Percentiles rank a stretch among this genome's conserved stretches.
phyloP scores from a whole-genome alignment of 2,797 vertebrate species.

The Xiphophorus birchmanni region DNA sequence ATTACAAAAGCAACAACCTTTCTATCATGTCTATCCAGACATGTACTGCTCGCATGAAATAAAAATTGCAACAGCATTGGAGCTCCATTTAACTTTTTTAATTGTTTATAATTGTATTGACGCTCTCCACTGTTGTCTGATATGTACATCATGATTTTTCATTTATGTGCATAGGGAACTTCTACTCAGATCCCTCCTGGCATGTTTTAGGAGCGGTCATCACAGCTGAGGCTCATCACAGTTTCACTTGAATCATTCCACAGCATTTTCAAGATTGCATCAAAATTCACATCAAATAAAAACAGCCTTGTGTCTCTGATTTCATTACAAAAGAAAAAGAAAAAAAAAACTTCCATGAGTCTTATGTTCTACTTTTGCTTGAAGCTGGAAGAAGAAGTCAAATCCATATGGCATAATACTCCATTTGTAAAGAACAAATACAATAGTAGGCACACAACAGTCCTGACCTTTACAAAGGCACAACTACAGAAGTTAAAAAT shows the following conservation, averaged over 20 bases:
- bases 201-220: slow-evolving; percentile 16
- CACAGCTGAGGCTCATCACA: slow-evolving; percentile 27
- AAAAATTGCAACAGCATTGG: slow-evolving; percentile 5
- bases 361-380: slow-evolving; percentile 23
- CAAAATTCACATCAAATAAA: slow-evolving; percentile 29
- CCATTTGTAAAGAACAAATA: slow-evolving; percentile 17
- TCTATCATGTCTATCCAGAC: slow-evolving; percentile 4
- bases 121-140: slow-evolving; percentile 8
- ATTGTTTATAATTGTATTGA: slow-evolving; percentile 12
- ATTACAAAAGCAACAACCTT: not conserved
- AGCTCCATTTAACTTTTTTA: slow-evolving; percentile 7
- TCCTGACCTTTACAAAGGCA: slow-evolving; percentile 39
- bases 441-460: slow-evolving; percentile 2
- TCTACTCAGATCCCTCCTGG: slow-evolving; percentile 8
- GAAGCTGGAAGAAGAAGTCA: slow-evolving; percentile 29
- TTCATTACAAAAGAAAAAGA: slow-evolving; percentile 15
- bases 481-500: slow-evolving; percentile 27
- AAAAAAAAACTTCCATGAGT: not conserved
- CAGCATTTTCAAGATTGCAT: slow-evolving; percentile 30
- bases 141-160: slow-evolving; percentile 27
- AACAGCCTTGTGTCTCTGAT: slow-evolving; percentile 9
- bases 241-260: slow-evolving; percentile 34
- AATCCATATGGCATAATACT: slow-evolving; percentile 1
- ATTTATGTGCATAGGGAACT: slow-evolving; percentile 13
- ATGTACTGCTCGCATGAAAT: slow-evolving; percentile 6